Base-by-base conservation (phyloP, 2,888 invertebrate species). In the Pristionchus maxplancki region DNA sequence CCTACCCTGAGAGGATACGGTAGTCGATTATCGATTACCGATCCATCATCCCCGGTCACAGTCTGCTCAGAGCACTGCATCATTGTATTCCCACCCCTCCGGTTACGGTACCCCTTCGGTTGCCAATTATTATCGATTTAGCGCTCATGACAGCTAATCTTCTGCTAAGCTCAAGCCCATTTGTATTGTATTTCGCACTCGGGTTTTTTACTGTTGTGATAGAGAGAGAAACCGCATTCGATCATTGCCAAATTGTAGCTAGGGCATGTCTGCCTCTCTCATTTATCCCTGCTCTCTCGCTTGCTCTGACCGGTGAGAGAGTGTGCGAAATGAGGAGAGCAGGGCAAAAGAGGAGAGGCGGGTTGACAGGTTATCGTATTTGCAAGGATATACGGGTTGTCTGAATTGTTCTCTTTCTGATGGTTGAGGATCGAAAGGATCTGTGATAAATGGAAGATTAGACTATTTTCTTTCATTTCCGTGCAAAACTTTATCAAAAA, bases 381-480 rank as follows among this genome's bases (percentile, higher is more conserved):
- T 31, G 34, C 34, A 67, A 67, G 67, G 31, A 67, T 8, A 17
- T 31, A 67, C 67, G 67, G 67, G 67, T 67, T 67, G 67, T 28
- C 67, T 31, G 34, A 28, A 31, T 11, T 15, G 67, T 67, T 67
- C 67, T 67, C 67, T 67, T 67, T 67, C 67, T 28, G 34, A 67
- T 67, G 67, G 28, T 50, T 50, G 13, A 20, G 50, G 50, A 67
- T 31, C 67, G 15, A 31, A 67, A 28, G 64, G 64, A 31, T 31
- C 64, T 64, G 64, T 64, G 67, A 67, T 67, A 67, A 67, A 67
- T n/a, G n/a, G n/a, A n/a, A n/a, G n/a, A n/a, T n/a, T n/a, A n/a
- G n/a, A n/a, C n/a, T n/a, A n/a, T n/a, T n/a, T n/a, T n/a, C n/a
- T n/a, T n/a, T n/a, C n/a, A n/a, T n/a, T n/a, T n/a, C n/a, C n/a